These are phyloP conservation scores for Cremastinae sp. DNA, from an alignment of 2,888 invertebrate genomes.

Conservation along the genomic window DNA sequence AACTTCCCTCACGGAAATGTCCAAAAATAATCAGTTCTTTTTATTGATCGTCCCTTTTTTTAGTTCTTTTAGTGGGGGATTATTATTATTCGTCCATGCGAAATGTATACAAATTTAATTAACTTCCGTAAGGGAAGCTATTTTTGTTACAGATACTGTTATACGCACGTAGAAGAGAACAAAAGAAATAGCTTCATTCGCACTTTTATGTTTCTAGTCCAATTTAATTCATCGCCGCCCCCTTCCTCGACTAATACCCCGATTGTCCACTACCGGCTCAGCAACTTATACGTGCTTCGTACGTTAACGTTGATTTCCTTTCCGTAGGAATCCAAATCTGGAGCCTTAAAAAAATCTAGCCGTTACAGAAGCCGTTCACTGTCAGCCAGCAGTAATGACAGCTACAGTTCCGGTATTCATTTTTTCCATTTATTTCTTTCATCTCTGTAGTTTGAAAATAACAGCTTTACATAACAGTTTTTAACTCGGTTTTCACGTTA, in stretches of 20 bases:
- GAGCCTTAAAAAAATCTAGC: slow-evolving; percentile 93
- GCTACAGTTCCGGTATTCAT: slow-evolving; percentile 94
- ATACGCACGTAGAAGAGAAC: slow-evolving; percentile 56
- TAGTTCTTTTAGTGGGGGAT: too few species aligned
- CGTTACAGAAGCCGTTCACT: slow-evolving; percentile 94
- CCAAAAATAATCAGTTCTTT: background rate
- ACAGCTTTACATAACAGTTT: too few species aligned
- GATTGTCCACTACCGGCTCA: too few species aligned
- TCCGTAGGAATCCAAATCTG: slow-evolving; percentile 85
- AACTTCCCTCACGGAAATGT: slow-evolving; percentile 8
- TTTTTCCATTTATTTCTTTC: slow-evolving; percentile 49
- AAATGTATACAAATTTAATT: background rate
- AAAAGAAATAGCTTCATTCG: slow-evolving; percentile 72
- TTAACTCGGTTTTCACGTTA: too few species aligned
- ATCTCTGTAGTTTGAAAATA: too few species aligned
- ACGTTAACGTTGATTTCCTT: too few species aligned
- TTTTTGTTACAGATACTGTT: slow-evolving; percentile 16
- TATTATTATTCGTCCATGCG: too few species aligned
- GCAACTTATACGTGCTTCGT: too few species aligned
- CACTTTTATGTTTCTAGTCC: slow-evolving; percentile 75
- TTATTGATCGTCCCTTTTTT: too few species aligned
- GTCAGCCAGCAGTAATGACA: slow-evolving; percentile 96
- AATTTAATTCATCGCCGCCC: too few species aligned
- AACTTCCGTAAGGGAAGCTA: slow-evolving; percentile 1
- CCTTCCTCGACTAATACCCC: too few species aligned